Percentiles rank a stretch among this genome's conserved stretches.
phyloP scores from a whole-genome alignment of 2,888 invertebrate genomes.

The Amaurobius ferox region DNA sequence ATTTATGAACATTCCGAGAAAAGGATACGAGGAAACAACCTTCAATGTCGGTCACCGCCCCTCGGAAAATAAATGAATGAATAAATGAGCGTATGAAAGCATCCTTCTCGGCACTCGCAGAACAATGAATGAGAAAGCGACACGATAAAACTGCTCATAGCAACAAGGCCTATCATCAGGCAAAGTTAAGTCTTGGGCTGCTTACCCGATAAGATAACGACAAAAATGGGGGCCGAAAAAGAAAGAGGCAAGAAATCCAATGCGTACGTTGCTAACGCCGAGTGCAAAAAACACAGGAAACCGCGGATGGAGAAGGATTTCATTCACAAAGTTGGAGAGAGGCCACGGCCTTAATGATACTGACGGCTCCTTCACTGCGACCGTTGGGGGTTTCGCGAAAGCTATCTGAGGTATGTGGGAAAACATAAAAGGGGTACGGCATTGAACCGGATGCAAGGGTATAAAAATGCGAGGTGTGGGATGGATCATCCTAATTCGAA shows the following conservation, averaged over 20 bases:
- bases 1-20: no score
- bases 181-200: conserved; percentile 37
- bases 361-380: not conserved
- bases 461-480: not conserved
- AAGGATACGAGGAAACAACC: no score
- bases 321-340: conserved; percentile 48
- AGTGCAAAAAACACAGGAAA: conserved; percentile 36
- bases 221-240: not conserved
- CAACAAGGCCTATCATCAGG: conserved; percentile 66
- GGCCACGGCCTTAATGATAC: not conserved
- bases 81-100: no score
- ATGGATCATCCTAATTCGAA: not conserved
- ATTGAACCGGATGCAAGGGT: not conserved
- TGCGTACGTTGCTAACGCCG: not conserved
- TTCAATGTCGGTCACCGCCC: no score
- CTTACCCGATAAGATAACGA: conserved; percentile 65
- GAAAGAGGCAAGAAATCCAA: conserved; percentile 2
- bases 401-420: conserved; percentile 1
- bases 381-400: not conserved
- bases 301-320: conserved; percentile 38
- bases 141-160: conserved; percentile 52
- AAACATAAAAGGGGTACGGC: not conserved
- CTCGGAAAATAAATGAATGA: no score
- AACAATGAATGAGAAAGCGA: not conserved
- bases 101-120: not conserved